Evolutionary conservation across 2,113 vertebrate species (phyloP).

Genomic region (Onychostruthus taczanowskii): DNA sequence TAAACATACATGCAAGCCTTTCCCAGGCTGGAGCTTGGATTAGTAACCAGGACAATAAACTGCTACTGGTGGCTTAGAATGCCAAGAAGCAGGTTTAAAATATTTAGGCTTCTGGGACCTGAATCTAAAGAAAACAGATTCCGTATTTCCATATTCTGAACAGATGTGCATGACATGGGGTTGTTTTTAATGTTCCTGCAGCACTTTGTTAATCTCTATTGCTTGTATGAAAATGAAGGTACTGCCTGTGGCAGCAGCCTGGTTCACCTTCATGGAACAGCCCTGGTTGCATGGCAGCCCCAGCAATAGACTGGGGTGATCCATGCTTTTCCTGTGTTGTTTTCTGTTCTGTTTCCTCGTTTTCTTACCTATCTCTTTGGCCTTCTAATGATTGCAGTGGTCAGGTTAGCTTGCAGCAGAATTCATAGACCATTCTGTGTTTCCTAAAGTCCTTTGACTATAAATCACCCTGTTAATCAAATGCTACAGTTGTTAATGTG

Average conservation of each 20-base stretch:
- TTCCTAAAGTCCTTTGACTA: background rate
- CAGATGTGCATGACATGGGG: background rate
- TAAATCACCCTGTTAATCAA: background rate
- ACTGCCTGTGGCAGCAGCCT: background rate
- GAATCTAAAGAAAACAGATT: background rate
- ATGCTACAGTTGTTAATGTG: background rate
- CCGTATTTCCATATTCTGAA: background rate
- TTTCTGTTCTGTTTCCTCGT: background rate
- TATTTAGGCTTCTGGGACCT: background rate
- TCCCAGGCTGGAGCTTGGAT: background rate
- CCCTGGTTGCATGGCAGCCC: background rate
- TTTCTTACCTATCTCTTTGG: background rate
- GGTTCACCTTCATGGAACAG: background rate
- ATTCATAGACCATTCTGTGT: background rate
- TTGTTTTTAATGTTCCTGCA: background rate
- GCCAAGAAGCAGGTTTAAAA: background rate
- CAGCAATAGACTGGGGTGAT: background rate
- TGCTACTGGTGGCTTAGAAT: background rate
- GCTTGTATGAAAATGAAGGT: background rate
- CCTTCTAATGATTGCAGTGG: background rate
- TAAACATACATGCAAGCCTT: background rate
- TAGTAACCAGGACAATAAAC: slow-evolving; percentile 2
- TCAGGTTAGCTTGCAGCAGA: background rate
- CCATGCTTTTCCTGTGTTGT: background rate
- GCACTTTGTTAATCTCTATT: background rate